Evolutionary conservation across 2,888 invertebrate species (phyloP), one percentile per base, ranked within the genome.

Genomic region (Pollenia labialis): DNA sequence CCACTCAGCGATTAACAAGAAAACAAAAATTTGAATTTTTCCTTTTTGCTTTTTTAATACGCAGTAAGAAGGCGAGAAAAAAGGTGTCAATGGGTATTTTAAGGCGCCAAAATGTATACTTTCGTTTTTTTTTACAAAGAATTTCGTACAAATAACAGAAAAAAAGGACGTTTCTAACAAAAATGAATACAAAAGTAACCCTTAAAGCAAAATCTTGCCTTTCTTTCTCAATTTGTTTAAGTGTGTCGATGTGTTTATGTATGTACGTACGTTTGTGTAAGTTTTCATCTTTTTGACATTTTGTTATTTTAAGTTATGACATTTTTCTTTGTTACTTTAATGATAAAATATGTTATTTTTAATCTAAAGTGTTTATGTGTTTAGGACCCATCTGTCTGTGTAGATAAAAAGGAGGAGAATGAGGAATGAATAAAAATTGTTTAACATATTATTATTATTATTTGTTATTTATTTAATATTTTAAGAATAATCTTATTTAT

Each of bases 101-200:
- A 60, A 14, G n/a, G 68, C 52, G 72, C 62, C 71, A 54, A 81
- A 81, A 79, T 60, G 10, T 50, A 48, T 58, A 11, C 40, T 54
- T 23, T 60, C 14, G 56, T 46, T 14, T 10, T 16, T 14, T 6
- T 1, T n/a, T 9, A 12, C 23, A 6, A 48, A 50, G 52, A n/a
- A 11, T 42, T 42, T 74, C 16, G 10, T 32, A 60, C 46, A 4
- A 46, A 23, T 9, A 64, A 44, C 16, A 48, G 50, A 32, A 32
- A 32, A 14, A 16, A 42, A 23, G 58, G n/a, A 18, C 0, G 42
- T n/a, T 46, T 2, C 7, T 18, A 40, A 54, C n/a, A 64, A 62
- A 23, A 11, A 44, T 23, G 4, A 46, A 66, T 11, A 32, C 11
- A 66, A 46, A 54, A 23, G 16, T 16, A 42, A 66, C 42, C 60